Conservation (phyloP, 2,888 invertebrate genomes). For the Drosophila sordidula region DNA sequence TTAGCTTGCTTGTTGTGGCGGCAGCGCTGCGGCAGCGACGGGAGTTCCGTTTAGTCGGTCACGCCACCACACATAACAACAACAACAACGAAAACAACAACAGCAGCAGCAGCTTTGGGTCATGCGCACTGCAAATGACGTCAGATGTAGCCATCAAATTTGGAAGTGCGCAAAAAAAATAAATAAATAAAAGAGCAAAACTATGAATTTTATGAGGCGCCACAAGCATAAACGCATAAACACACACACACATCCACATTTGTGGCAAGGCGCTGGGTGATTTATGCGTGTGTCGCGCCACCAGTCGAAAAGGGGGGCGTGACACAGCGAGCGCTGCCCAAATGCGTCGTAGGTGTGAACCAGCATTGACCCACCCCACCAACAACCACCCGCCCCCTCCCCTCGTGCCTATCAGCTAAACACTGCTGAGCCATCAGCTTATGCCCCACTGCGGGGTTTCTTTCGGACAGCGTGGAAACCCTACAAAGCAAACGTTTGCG, state of each 20-base stretch:
- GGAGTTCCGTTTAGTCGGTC: slow-evolving; percentile 80
- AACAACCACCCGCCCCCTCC: background rate
- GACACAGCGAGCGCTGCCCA: slow-evolving; percentile 25
- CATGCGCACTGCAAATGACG: slow-evolving; percentile 77
- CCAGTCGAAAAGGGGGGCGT: slow-evolving; percentile 29
- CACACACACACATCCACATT: slow-evolving; percentile 1
- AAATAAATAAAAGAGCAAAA: slow-evolving; percentile 37
- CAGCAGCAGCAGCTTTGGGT: slow-evolving; percentile 58
- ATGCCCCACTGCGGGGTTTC: slow-evolving; percentile 64
- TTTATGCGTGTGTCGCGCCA: slow-evolving; percentile 47
- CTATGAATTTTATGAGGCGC: slow-evolving; percentile 59
- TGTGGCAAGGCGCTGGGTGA: slow-evolving; percentile 49
- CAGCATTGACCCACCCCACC: slow-evolving; percentile 26
- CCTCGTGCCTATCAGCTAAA: background rate
- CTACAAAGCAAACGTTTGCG: slow-evolving; percentile 30
- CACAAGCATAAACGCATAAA: slow-evolving; percentile 31
- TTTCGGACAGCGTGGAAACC: slow-evolving; percentile 49
- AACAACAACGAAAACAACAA: slow-evolving; percentile 21
- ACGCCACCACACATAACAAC: slow-evolving; percentile 60
- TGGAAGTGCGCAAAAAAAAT: slow-evolving; percentile 74
- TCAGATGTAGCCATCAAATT: slow-evolving; percentile 74
- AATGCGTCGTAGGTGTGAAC: slow-evolving; percentile 67
- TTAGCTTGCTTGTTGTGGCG: slow-evolving; percentile 35
- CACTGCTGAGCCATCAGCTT: slow-evolving; percentile 25
- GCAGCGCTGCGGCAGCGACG: slow-evolving; percentile 40